Evolutionary conservation across 2,888 invertebrate species (phyloP).

Genomic region (Andrena dorsata): DNA sequence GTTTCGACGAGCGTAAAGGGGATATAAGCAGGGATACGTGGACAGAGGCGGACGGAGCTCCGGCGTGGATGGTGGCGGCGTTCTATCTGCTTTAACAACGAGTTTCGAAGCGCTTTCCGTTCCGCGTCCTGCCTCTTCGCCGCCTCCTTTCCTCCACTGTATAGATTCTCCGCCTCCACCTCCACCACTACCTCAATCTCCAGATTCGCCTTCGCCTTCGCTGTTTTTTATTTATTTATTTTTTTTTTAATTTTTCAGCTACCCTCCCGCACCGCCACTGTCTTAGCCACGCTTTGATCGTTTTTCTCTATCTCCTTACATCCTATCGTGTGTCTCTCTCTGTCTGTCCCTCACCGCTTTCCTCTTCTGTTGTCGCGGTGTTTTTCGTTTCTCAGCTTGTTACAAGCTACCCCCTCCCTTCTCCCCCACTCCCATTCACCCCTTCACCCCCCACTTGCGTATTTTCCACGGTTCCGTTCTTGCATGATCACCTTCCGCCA

Average conservation of each 20-base stretch:
- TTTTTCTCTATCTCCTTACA: background rate
- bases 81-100: constrained; percentile 76
- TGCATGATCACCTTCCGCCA: background rate
- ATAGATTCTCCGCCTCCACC: constrained; percentile 47
- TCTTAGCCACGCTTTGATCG: background rate
- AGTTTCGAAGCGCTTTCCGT: constrained; percentile 70
- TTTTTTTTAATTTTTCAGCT: constrained; percentile 72
- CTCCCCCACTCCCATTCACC: background rate
- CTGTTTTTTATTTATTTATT: constrained; percentile 61
- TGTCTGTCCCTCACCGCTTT: background rate
- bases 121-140: constrained; percentile 46
- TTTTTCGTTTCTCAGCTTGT: background rate
- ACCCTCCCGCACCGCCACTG: constrained; percentile 26
- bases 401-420: too few relatives aligned
- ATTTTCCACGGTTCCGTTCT: background rate
- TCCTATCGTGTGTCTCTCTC: constrained; percentile 19
- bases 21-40: constrained; percentile 60
- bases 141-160: constrained; percentile 53
- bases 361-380: constrained; percentile 14
- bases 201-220: constrained; percentile 17
- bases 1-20: constrained; percentile 62
- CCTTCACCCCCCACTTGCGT: background rate
- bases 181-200: constrained; percentile 19
- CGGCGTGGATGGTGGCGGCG: constrained; percentile 47
- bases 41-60: constrained; percentile 37